Conservation (phyloP, 2,113 vertebrate species). For the Mellivora capensis region DNA sequence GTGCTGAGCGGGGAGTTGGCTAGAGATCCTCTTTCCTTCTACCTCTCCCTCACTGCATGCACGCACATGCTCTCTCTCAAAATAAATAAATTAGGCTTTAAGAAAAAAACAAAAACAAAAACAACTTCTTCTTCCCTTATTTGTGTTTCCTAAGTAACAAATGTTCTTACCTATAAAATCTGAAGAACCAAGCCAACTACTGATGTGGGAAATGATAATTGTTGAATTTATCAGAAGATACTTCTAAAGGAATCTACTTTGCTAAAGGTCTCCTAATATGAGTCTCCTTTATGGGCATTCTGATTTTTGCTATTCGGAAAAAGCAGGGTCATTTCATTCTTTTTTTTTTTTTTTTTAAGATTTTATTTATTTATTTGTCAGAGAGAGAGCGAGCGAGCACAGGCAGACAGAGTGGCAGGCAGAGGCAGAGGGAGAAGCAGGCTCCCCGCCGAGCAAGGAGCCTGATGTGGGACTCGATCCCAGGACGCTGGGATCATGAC, state of each 20-base stretch:
- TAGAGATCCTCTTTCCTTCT: not conserved
- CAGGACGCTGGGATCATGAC: too few species aligned
- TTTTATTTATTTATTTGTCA: too few species aligned
- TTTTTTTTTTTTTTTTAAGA: too few species aligned
- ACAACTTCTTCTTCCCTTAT: not conserved
- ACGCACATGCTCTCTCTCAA: not conserved
- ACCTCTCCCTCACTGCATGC: not conserved
- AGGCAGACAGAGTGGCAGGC: too few species aligned
- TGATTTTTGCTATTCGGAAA: constrained; percentile 62
- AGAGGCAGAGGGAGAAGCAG: too few species aligned
- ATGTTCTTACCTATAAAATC: not conserved
- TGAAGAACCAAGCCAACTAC: not conserved
- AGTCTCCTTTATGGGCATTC: constrained; percentile 54
- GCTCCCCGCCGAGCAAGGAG: too few species aligned
- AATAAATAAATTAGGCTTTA: not conserved
- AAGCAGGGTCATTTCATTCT: constrained; percentile 70
- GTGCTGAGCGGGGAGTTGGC: not conserved
- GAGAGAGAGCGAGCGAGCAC: too few species aligned
- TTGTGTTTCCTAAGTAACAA: not conserved
- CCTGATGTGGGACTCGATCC: too few species aligned
- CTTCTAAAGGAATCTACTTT: constrained; percentile 62
- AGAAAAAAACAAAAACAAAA: not conserved
- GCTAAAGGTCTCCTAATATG: constrained; percentile 60
- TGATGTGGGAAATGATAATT: not conserved
- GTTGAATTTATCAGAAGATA: constrained; percentile 61